Percentiles rank a stretch among this genome's conserved stretches.
These are phyloP conservation scores for Rhopalosiphum nymphaeae DNA, from an alignment of 2,888 invertebrate species.

Conservation along the genomic window DNA sequence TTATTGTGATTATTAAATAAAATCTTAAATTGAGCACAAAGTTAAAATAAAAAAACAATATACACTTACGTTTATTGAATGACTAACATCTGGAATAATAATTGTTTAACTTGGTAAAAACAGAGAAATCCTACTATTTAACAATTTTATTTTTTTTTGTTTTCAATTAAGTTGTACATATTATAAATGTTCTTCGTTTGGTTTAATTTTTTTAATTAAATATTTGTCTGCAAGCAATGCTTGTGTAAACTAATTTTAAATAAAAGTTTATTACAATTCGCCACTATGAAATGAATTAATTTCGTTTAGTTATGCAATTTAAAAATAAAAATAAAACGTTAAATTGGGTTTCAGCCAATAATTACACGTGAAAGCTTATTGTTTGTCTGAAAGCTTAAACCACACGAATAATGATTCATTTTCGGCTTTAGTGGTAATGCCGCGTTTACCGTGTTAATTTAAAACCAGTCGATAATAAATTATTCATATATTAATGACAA, in stretches of 20 bases:
- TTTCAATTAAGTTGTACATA: neutral
- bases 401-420: neutral
- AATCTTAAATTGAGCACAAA: neutral
- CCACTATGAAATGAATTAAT: constrained; percentile 1
- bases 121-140: neutral
- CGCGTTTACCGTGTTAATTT: neutral
- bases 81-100: neutral
- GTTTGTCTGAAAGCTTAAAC: neutral
- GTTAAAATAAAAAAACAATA: neutral
- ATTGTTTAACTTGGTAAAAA: neutral
- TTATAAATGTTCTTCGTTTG: constrained; percentile 1
- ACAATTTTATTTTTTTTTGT: neutral
- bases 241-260: neutral
- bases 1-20: neutral
- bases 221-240: neutral
- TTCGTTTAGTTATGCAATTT: neutral
- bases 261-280: neutral
- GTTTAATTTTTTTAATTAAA: neutral
- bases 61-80: constrained; percentile 9
- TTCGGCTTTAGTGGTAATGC: neutral
- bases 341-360: constrained; percentile 10
- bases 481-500: neutral
- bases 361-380: constrained; percentile 3
- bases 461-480: neutral
- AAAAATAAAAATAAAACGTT: neutral